Evolutionary conservation across 2,888 invertebrate species (phyloP), one percentile per base, ranked within the genome.

Genomic region (Cactoblastis cactorum): DNA sequence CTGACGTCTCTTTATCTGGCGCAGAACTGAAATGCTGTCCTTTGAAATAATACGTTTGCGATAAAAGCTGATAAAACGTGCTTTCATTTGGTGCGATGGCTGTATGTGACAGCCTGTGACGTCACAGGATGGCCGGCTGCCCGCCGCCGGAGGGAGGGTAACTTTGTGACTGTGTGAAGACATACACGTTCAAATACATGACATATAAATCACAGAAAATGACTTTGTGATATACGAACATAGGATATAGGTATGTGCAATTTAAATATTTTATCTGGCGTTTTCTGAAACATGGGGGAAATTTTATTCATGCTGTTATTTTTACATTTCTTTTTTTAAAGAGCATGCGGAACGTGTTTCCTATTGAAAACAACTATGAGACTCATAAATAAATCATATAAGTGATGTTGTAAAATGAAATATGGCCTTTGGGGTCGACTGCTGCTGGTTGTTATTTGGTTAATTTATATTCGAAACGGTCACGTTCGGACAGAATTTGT

Each of bases 21-120:
- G 38, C 39, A 34, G 57, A 57, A 55, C 55, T 60, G 53, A 59
- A 56, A 63, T 62, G 63, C 62, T 68, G 64, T 71, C 67, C 65
- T 73, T 73, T 72, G 65, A 69, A 75, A 74, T 68, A 71, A 70
- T 71, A 70, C 69, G 68, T 69, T 65, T 58, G 60, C 61, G 71
- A 77, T 80, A 74, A 71, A 76, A 66, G 64, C 63, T 68, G 73
- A 75, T 76, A 75, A 76, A 77, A 75, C 73, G 71, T 73, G 73
- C 71, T 75, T 78, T 73, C 74, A 74, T 79, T 76, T 69, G 61
- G 70, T 59, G 57, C 59, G 58, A 61, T 61, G 65, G 69, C 70
- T 80, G 80, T 63, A 61, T 67, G 66, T 77, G 79, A 78, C 80
- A 75, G 69, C 61, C 52, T 55, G 70, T 78, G 73, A 75, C 75